These are phyloP conservation scores for Furnarius figulus DNA, from an alignment of 2,113 vertebrate species.

Conservation along the genomic window DNA sequence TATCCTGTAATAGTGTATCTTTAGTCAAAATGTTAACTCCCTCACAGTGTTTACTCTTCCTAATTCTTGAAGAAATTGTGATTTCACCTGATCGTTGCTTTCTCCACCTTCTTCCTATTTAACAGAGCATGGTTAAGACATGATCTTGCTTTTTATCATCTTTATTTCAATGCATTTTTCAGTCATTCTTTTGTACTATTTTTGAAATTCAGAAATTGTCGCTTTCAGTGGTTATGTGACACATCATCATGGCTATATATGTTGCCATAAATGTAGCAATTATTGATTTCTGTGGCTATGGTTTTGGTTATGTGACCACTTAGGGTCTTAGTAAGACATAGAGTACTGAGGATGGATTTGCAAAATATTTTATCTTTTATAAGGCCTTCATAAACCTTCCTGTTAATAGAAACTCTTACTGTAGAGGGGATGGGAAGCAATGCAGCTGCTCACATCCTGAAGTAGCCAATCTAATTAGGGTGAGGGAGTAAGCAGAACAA, in stretches of 20 bases:
- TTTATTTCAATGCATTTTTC: background rate
- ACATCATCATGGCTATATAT: background rate
- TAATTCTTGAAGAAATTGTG: background rate
- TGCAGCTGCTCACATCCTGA: background rate
- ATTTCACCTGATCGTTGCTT: background rate
- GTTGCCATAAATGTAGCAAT: background rate
- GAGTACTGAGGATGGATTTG: background rate
- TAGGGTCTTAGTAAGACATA: background rate
- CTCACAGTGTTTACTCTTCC: background rate
- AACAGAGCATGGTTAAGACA: background rate
- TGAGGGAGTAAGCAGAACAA: background rate
- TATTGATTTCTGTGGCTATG: background rate
- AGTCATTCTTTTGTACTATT: background rate
- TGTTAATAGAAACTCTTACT: background rate
- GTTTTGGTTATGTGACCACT: background rate
- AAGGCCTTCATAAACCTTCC: background rate
- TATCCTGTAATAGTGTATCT: background rate
- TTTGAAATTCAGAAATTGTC: background rate
- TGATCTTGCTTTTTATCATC: background rate
- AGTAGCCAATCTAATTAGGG: background rate
- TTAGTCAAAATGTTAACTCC: background rate
- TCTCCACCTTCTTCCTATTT: background rate
- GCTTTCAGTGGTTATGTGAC: background rate
- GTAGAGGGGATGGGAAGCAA: background rate
- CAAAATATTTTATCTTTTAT: background rate